phyloP scores from a whole-genome alignment of 2,888 invertebrate genomes.

The Polietes domitor region DNA sequence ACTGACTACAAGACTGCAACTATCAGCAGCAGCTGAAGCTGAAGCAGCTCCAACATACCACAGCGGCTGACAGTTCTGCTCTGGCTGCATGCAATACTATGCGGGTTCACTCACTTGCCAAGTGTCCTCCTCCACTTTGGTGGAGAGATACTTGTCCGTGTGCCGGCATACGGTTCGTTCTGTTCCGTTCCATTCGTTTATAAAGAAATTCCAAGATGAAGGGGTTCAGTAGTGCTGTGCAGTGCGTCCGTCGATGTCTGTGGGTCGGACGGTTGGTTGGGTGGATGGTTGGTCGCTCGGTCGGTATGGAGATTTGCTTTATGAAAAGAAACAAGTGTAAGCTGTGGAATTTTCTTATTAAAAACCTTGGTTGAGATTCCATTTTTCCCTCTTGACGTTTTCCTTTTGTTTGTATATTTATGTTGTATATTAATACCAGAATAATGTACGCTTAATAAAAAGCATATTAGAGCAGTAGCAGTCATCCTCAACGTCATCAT shows the following conservation, averaged over 20 bases:
- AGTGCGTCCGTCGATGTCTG: constrained; percentile 31
- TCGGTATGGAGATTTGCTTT: constrained; percentile 2
- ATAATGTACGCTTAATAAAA: constrained; percentile 62
- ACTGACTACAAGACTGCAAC: background rate
- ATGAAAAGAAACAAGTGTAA: constrained; percentile 49
- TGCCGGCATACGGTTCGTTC: constrained; percentile 6
- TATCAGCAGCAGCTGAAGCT: constrained; percentile 41
- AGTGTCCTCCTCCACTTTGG: constrained; percentile 62
- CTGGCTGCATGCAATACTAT: constrained; percentile 41
- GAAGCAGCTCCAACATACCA: background rate
- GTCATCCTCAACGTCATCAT: constrained; percentile 12
- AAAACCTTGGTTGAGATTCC: constrained; percentile 63
- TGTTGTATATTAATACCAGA: constrained; percentile 66
- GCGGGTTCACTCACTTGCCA: constrained; percentile 70
- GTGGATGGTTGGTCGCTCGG: constrained; percentile 10
- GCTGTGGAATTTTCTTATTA: constrained; percentile 65
- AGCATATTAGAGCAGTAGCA: constrained; percentile 38
- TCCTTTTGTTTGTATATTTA: constrained; percentile 42
- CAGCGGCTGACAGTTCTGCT: background rate
- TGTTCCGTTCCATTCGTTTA: constrained; percentile 13
- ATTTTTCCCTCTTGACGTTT: constrained; percentile 34
- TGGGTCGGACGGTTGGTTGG: constrained; percentile 45
- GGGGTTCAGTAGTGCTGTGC: constrained; percentile 36
- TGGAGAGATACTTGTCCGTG: constrained; percentile 16
- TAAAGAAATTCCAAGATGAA: constrained; percentile 58